These are phyloP conservation scores for Vanessa cardui DNA, from an alignment of 2,888 invertebrate species.

Conservation along the genomic window DNA sequence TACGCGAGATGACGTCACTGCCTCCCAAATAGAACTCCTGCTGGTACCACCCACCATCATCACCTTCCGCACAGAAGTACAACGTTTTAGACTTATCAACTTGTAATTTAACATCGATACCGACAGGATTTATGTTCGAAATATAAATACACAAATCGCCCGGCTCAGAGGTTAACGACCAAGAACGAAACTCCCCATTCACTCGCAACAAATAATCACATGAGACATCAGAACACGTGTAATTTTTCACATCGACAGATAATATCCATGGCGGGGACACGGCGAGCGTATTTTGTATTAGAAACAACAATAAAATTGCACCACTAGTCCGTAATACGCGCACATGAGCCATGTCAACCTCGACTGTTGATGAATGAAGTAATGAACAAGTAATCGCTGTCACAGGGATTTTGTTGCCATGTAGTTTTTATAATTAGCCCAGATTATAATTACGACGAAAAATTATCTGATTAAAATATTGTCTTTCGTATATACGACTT, in stretches of 20 bases:
- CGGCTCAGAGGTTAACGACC: conserved; percentile 67
- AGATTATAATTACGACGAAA: not conserved
- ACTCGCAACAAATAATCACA: conserved; percentile 68
- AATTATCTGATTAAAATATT: not conserved
- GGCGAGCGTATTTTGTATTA: conserved; percentile 64
- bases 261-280: conserved; percentile 75
- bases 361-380: conserved; percentile 41
- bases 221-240: conserved; percentile 55
- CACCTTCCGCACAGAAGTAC: conserved; percentile 67
- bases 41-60: conserved; percentile 64
- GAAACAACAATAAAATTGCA: conserved; percentile 73
- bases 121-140: conserved; percentile 43
- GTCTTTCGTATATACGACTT: not conserved
- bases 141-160: conserved; percentile 51
- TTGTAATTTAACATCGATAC: conserved; percentile 51
- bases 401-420: conserved; percentile 40
- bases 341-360: conserved; percentile 62
- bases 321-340: conserved; percentile 70
- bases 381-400: conserved; percentile 28
- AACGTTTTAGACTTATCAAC: conserved; percentile 53
- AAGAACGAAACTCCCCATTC: conserved; percentile 58
- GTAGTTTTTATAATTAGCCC: not conserved
- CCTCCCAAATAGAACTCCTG: conserved; percentile 73
- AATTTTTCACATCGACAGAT: conserved; percentile 57
- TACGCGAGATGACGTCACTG: conserved; percentile 68